Base-by-base conservation (phyloP, 2,888 invertebrate genomes). In the Lasioglossum marginatum region DNA sequence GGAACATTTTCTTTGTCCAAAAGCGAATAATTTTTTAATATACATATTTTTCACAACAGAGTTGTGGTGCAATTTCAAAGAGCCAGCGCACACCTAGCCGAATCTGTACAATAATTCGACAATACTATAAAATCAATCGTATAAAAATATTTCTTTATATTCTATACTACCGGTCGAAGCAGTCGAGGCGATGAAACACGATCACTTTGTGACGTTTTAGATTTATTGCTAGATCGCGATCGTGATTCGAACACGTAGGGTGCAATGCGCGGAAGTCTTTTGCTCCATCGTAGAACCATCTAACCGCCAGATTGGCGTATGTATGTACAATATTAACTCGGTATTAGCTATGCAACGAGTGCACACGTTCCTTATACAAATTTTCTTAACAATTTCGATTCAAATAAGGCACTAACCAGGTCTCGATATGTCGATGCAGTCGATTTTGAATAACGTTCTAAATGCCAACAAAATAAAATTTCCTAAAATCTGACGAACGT, bases 381-480 rank as follows among this genome's bases (percentile, higher is more conserved):
- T 40, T 75, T 70, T 40, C 34, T 68, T 60, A 40, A 68, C 16
- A 63, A 81, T 34, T 81, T 79, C 34, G 23, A 57, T 86, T 31
- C 80, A 79, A 78, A 77, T 81, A 89, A 90, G 89, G 89, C 89
- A 90, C 89, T 86, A 82, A 70, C 81, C 82, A 90, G 81, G 88
- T 88, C 83, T 78, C 82, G 8, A 81, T 77, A 80, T 23, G 23
- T 82, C 37, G 71, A 66, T 80, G 14, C 63, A 57, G 68, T 81
- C 40, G 52, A 74, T 77, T 57, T 76, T 45, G 12, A 48, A 60
- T 45, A 68, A 60, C 19, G 3, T 14, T 70, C 52, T 45, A 16
- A 45, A 66, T 78, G 52, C 66, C 23, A 66, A 2, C 70, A 48
- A 4, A 40, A 70, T 75, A 34, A 70, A 76, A 60, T 45, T 80